These are phyloP conservation scores for Brachirus orientalis DNA, from an alignment of 2,113 vertebrate species.

Conservation along the genomic window DNA sequence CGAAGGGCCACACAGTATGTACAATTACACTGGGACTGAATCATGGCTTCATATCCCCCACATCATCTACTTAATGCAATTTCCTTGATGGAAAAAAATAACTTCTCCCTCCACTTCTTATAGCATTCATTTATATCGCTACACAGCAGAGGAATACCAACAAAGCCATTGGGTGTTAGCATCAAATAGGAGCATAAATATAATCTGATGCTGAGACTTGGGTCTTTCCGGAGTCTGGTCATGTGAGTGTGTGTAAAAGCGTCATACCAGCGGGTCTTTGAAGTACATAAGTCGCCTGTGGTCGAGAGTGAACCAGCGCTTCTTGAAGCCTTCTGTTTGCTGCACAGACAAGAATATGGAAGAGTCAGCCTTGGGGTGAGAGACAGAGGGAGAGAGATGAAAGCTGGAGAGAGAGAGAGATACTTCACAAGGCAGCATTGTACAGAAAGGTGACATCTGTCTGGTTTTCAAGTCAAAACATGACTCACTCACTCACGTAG, in stretches of 20 bases:
- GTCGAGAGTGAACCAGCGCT: slow-evolving; percentile 93
- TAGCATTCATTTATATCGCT: neutral
- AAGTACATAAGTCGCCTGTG: slow-evolving; percentile 93
- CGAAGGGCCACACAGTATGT: too few relatives aligned
- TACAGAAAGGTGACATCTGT: too few relatives aligned
- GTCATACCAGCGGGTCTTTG: slow-evolving; percentile 90
- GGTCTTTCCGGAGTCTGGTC: slow-evolving; percentile 12
- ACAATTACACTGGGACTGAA: neutral
- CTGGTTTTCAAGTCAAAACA: too few relatives aligned
- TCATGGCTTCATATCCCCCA: slow-evolving; percentile 17
- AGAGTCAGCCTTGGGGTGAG: neutral
- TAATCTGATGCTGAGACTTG: neutral
- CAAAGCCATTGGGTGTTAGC: neutral
- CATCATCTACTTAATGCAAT: slow-evolving; percentile 13
- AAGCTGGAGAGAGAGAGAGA: too few relatives aligned
- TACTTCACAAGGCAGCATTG: slow-evolving; percentile 1
- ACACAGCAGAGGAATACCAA: neutral
- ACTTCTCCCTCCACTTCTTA: neutral
- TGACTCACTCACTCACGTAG: too few relatives aligned
- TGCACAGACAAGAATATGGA: slow-evolving; percentile 59
- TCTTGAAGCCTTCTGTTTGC: slow-evolving; percentile 94
- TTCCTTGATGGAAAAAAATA: slow-evolving; percentile 1
- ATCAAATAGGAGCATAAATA: neutral
- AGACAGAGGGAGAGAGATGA: neutral
- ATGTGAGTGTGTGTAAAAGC: slow-evolving; percentile 10